Evolutionary conservation across 1,140 invertebrate species (phyloP), one percentile per base, ranked within the genome.

Genomic region (Halictus rubicundus): DNA sequence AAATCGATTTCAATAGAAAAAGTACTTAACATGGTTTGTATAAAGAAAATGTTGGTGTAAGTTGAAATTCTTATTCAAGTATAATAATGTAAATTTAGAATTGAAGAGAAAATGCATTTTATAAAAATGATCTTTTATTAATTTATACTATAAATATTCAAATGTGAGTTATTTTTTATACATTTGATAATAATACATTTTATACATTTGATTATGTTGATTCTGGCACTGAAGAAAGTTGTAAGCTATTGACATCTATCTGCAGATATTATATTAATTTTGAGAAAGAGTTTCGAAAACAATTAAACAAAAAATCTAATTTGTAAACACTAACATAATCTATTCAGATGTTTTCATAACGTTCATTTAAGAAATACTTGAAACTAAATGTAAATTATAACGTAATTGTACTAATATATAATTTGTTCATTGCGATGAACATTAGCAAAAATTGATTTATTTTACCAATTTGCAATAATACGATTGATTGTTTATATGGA

Each of bases 181-280:
- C 10, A 1, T 46, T 46, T 46, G 12, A 46, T 46, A 12, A 10
- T 46, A 12, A 46, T 42, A 42, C 7, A n/a, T n/a, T n/a, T n/a
- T n/a, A n/a, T n/a, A n/a, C n/a, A n/a, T n/a, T n/a, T n/a, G 7
- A 42, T 8, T 37, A 23, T 16, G 2, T 59, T 19, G 2, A 39
- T n/a, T 52, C 57, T 78, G 61, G 61, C 14, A 46, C 21, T 79
- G 25, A 61, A 80, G n/a, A 61, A 75, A 75, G 21, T 80, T 75
- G 71, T 80, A 75, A 80, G 64, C 23, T 57, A 39, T 52, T 32
- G 10, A 59, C 7, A n/a, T 42, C 25, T 8, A n/a, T 49, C 19
- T 37, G 1, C 1, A 3, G 2, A 49, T 27, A 37, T 39, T 52
- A 19, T 27, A 2, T 42, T 12, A 21, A 57, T 32, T 46, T 14